Evolutionary conservation across 2,888 invertebrate species (phyloP).

Genomic region (Ennomos fuscantarius): DNA sequence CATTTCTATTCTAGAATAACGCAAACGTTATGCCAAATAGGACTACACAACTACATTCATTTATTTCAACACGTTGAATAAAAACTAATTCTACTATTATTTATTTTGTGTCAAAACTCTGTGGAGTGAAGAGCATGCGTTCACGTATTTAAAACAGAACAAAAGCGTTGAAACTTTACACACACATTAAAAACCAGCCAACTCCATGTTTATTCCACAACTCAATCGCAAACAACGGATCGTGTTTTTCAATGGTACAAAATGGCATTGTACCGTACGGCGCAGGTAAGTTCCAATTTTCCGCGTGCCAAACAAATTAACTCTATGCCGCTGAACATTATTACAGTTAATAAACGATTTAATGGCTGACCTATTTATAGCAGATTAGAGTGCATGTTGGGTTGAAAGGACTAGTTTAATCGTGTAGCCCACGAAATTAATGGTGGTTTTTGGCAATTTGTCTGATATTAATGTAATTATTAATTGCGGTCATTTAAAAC

Average conservation of each 20-base stretch:
- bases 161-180: constrained; percentile 8
- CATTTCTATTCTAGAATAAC: too few relatives aligned
- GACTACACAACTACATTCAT: too few relatives aligned
- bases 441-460: constrained; percentile 36
- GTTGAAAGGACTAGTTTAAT: constrained; percentile 33
- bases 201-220: constrained; percentile 19
- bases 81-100: neutral
- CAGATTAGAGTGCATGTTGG: constrained; percentile 56
- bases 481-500: constrained; percentile 29
- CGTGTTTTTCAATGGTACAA: constrained; percentile 47
- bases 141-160: neutral
- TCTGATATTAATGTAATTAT: constrained; percentile 29
- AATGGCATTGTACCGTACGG: constrained; percentile 40
- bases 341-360: constrained; percentile 63
- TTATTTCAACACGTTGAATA: neutral
- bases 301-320: constrained; percentile 61
- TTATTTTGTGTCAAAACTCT: neutral
- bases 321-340: constrained; percentile 58
- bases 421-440: constrained; percentile 40
- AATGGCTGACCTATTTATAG: constrained; percentile 60
- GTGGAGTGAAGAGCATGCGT: neutral
- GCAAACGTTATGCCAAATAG: too few relatives aligned
- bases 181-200: constrained; percentile 8
- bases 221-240: constrained; percentile 31
- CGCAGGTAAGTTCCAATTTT: constrained; percentile 54